Evolutionary conservation across 2,888 invertebrate species (phyloP).

Genomic region (Merodon equestris): DNA sequence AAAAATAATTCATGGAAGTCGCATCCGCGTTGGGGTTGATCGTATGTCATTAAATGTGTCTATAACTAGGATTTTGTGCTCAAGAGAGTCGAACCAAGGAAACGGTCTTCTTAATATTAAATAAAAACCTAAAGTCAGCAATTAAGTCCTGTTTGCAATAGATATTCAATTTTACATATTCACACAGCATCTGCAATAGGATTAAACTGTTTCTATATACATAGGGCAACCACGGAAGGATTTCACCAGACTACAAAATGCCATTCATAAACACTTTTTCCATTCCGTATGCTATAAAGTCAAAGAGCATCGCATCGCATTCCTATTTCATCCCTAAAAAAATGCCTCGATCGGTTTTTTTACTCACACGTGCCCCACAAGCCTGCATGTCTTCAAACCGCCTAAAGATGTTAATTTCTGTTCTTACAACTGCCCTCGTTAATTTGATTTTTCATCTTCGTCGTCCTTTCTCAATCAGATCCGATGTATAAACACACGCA

Average conservation of each 20-base stretch:
- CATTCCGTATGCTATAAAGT: slow-evolving; percentile 53
- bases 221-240: too few species aligned
- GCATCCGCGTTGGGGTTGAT: too few species aligned
- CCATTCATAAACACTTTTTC: slow-evolving; percentile 63
- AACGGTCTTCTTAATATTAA: too few species aligned
- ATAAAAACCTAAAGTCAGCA: too few species aligned
- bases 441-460: slow-evolving; percentile 31
- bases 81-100: too few species aligned
- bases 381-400: slow-evolving; percentile 8
- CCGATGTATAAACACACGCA: slow-evolving; percentile 28
- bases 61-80: too few species aligned
- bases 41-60: too few species aligned
- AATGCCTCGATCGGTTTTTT: slow-evolving; percentile 43
- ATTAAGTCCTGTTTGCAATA: too few species aligned
- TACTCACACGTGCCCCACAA: slow-evolving; percentile 50
- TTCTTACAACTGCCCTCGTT: slow-evolving; percentile 39
- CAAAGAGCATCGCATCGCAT: slow-evolving; percentile 47
- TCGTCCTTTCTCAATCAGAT: slow-evolving; percentile 40
- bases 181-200: too few species aligned
- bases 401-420: slow-evolving; percentile 48
- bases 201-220: too few species aligned
- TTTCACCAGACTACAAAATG: slow-evolving; percentile 29
- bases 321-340: background rate
- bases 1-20: too few species aligned
- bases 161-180: too few species aligned